Base-by-base conservation (phyloP, 2,113 vertebrate species). In the Cyanistes caeruleus region DNA sequence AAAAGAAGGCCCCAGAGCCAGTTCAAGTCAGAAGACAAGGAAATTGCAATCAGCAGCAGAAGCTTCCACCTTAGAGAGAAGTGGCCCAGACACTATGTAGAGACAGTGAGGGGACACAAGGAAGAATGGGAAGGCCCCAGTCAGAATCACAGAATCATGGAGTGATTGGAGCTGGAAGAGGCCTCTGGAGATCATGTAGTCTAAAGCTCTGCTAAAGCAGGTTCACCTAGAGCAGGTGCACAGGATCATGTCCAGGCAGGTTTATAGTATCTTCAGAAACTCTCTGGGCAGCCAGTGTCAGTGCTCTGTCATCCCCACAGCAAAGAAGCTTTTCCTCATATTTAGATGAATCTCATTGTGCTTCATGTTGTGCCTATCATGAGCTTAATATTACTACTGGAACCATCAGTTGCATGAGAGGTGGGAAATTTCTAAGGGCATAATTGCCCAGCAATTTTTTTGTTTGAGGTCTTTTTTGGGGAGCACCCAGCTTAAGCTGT, bases 381-480 rank as follows among this genome's bases (percentile, higher is more conserved):
- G 27, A 63, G 7, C 24, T 64, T 44, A 60, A 7, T 82, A 72
- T 31, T 77, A 51, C 46, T 56, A 5, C 23, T 35, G 13, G 18
- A 83, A 48, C 22, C 7, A 28, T 46, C 48, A 63, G 33, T 41
- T 20, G 1, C 25, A 17, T 48, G 37, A 58, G 8, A 28, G 4
- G 2, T 51, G 24, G 30, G 53, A 64, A 62, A 73, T 18, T 56
- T 31, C 15, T 46, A 24, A 82, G 28, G 21, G 7, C 77, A 3
- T 41, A 87, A 44, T 35, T 77, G 33, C 43, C 15, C 30, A 35
- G 48, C 2, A 4, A 39, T 63, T 78, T 58, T 37, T 78, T 74
- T 78, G 15, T 46, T 62, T 0, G 0, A 24, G 16, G 25, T 73
- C 33, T 11, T 30, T 73, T 48, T 62, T 30, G 1, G 2, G 21